These are phyloP conservation scores for Epizoanthus fatuus DNA, from an alignment of 92 coral and sea anemone genomes.

Conservation along the genomic window DNA sequence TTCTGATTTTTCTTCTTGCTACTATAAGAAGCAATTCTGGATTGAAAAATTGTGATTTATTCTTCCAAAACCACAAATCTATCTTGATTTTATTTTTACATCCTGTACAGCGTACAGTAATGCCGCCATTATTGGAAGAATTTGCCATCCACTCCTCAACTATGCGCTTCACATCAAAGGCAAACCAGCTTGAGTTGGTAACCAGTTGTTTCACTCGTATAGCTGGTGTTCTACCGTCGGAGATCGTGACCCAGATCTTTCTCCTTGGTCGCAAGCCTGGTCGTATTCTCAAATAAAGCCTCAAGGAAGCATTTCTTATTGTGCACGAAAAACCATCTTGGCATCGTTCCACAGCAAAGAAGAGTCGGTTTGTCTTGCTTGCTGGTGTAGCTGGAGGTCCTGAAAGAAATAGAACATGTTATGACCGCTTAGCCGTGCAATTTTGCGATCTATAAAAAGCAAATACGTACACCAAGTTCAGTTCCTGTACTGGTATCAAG, in stretches of 20 bases:
- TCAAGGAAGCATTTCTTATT: neutral
- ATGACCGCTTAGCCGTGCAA: no score
- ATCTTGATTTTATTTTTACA: neutral
- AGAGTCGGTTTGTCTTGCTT: conserved; percentile 7
- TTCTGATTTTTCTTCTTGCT: neutral
- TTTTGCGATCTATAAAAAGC: no score
- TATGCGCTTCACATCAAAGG: neutral
- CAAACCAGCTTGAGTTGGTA: conserved; percentile 32
- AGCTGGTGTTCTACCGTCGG: neutral
- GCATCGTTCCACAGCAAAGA: conserved; percentile 31
- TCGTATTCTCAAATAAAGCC: conserved; percentile 5
- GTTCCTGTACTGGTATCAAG: no score
- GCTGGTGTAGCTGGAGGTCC: neutral
- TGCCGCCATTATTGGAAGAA: conserved; percentile 1
- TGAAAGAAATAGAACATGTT: neutral
- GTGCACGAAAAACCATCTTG: conserved; percentile 4
- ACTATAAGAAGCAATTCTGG: neutral
- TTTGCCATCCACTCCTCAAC: conserved; percentile 16
- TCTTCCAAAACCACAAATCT: conserved; percentile 33
- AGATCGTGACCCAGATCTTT: neutral
- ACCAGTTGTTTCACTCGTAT: neutral
- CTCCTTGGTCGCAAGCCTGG: neutral
- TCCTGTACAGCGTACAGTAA: neutral
- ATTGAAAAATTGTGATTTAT: conserved; percentile 1
- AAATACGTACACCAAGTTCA: no score